Percentiles rank a stretch among this genome's conserved stretches.
Conservation (phyloP, 1,140 invertebrate genomes). For the Ectropis grisescens region DNA sequence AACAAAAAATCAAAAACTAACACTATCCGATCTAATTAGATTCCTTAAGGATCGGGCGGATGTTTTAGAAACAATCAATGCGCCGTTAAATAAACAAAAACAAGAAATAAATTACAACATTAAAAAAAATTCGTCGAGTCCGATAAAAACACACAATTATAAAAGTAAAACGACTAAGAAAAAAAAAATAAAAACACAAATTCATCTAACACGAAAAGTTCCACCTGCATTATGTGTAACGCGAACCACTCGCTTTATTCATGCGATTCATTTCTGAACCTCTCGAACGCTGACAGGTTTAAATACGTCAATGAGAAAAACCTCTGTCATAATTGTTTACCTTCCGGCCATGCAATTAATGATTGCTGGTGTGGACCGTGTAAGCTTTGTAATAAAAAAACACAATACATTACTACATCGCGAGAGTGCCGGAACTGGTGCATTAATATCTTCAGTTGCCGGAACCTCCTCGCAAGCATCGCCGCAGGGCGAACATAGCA, state of each 20-base stretch:
- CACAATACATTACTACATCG: constrained; percentile 15
- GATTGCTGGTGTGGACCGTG: constrained; percentile 12
- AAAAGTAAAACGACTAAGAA: constrained; percentile 4
- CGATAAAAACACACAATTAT: background rate
- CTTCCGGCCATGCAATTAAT: constrained; percentile 2
- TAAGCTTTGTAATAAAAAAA: constrained; percentile 12
- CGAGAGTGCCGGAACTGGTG: no score
- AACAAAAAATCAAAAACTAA: constrained; percentile 5
- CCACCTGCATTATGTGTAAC: constrained; percentile 9
- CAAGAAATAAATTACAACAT: background rate
- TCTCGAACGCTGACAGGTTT: constrained; percentile 3
- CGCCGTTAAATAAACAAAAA: constrained; percentile 7
- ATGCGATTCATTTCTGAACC: constrained; percentile 13
- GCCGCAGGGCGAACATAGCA: constrained; percentile 4
- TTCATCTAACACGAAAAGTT: background rate
- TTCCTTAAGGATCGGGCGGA: constrained; percentile 16
- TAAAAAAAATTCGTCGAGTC: no score
- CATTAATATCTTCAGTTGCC: no score
- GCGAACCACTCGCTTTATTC: constrained; percentile 13
- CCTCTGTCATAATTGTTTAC: constrained; percentile 17
- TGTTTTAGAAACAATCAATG: constrained; percentile 12
- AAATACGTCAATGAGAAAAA: constrained; percentile 12
- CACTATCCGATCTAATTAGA: constrained; percentile 12
- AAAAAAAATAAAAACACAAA: background rate
- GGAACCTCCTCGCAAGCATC: no score